Conservation (phyloP, 1,140 invertebrate genomes). For the Rhyzopertha dominica region DNA sequence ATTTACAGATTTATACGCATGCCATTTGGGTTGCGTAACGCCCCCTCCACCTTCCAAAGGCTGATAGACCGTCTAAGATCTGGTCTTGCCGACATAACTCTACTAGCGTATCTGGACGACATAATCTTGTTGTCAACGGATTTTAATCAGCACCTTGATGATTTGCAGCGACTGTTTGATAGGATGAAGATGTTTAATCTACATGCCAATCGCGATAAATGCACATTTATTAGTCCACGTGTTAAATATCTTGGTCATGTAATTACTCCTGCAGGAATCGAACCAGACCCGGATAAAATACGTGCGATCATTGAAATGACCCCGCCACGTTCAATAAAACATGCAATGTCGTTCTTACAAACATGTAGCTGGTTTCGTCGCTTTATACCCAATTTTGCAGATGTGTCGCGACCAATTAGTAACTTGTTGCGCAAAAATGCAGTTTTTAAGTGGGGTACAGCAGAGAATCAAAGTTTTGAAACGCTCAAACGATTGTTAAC, state of each 20-base stretch:
- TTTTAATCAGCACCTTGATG: constrained; percentile 35
- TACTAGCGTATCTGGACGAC: constrained; percentile 44
- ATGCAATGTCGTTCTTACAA: not conserved
- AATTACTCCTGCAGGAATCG: constrained; percentile 19
- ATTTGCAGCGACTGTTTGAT: constrained; percentile 35
- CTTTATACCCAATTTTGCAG: no score
- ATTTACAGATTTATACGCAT: constrained; percentile 43
- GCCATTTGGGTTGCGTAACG: constrained; percentile 45
- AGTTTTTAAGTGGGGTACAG: no score
- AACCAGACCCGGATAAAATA: constrained; percentile 29
- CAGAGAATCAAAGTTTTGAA: no score
- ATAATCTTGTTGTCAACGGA: constrained; percentile 36
- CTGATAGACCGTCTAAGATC: constrained; percentile 35
- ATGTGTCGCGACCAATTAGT: no score
- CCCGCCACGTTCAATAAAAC: not conserved
- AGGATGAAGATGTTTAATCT: constrained; percentile 25
- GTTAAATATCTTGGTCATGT: constrained; percentile 41
- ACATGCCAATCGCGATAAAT: constrained; percentile 19
- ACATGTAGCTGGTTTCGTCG: not conserved
- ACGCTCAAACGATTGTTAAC: constrained; percentile 4
- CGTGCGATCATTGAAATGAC: constrained; percentile 10
- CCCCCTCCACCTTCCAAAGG: constrained; percentile 44
- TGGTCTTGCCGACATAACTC: constrained; percentile 24
- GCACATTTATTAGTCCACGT: constrained; percentile 12
- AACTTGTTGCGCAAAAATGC: no score